Conservation (phyloP, 2,797 vertebrate species). For the Anguilla pacifica region DNA sequence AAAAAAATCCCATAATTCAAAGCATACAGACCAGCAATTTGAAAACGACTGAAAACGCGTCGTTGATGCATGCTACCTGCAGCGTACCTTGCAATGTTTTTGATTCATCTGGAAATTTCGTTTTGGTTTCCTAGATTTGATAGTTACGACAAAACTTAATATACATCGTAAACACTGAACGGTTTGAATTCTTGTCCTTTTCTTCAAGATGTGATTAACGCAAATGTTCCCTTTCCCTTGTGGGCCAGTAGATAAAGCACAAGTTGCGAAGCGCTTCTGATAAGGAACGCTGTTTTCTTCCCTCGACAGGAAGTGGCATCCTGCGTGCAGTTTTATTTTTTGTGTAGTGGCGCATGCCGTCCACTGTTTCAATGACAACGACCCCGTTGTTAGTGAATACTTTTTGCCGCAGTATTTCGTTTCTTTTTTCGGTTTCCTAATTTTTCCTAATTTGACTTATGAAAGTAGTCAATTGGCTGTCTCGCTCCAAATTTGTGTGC, state of each 20-base stretch:
- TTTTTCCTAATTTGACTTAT: not conserved
- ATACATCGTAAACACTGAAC: conserved; percentile 56
- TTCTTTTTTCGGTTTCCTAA: conserved; percentile 47
- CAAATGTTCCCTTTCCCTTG: not conserved
- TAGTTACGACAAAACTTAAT: conserved; percentile 65
- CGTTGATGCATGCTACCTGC: not conserved
- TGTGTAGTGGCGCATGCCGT: not conserved
- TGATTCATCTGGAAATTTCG: conserved; percentile 41
- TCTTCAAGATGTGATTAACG: not conserved
- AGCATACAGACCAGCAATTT: not conserved
- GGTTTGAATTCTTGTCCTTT: not conserved
- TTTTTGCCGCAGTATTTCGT: conserved; percentile 44
- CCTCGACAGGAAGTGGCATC: not conserved
- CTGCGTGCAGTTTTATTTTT: conserved; percentile 20
- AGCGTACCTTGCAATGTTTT: conserved; percentile 51
- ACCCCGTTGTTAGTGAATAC: conserved; percentile 33
- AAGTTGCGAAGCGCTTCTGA: not conserved
- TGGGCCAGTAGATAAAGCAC: conserved; percentile 31
- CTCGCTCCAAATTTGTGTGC: not conserved
- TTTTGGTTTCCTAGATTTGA: conserved; percentile 35
- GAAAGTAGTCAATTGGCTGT: not conserved
- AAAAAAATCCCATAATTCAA: not conserved
- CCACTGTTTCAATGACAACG: conserved; percentile 46
- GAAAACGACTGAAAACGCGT: not conserved
- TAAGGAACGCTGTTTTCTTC: not conserved